Evolutionary conservation across 1,140 invertebrate genomes (phyloP).

Genomic region (Neuroterus valhalla): DNA sequence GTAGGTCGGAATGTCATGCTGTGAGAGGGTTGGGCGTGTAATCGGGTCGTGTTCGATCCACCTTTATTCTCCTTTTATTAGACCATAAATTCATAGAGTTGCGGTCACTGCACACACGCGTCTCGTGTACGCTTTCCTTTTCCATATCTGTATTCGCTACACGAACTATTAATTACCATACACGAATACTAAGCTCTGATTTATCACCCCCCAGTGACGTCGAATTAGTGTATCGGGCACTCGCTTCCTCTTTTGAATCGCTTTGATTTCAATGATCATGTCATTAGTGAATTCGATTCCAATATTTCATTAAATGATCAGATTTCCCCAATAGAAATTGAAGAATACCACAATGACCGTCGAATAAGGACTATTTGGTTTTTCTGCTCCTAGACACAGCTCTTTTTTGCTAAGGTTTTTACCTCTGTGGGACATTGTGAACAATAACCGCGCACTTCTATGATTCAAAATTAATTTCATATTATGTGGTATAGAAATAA

Average conservation of each 20-base stretch:
- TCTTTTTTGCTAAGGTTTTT: too few species aligned
- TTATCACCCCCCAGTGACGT: background rate
- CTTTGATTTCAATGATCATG: background rate
- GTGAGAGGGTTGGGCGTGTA: constrained; percentile 2
- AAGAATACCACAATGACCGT: too few species aligned
- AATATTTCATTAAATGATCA: too few species aligned
- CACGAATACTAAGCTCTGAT: constrained; percentile 13
- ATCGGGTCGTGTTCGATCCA: constrained; percentile 25
- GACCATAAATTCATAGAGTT: constrained; percentile 27
- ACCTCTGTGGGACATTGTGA: too few species aligned
- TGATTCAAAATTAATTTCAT: too few species aligned
- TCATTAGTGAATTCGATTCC: background rate
- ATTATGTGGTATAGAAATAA: too few species aligned
- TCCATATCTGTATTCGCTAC: background rate
- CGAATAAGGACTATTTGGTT: too few species aligned
- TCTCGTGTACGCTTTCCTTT: constrained; percentile 7
- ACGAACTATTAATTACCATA: constrained; percentile 24
- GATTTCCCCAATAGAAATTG: too few species aligned
- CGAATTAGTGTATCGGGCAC: background rate
- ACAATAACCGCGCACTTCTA: too few species aligned
- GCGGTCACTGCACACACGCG: constrained; percentile 16
- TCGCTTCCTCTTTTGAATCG: background rate
- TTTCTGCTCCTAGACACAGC: too few species aligned
- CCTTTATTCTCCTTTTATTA: constrained; percentile 25
- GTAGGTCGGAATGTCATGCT: background rate